Evolutionary conservation across 92 coral and sea anemone genomes (phyloP).

Genomic region (Siderastrea siderea): DNA sequence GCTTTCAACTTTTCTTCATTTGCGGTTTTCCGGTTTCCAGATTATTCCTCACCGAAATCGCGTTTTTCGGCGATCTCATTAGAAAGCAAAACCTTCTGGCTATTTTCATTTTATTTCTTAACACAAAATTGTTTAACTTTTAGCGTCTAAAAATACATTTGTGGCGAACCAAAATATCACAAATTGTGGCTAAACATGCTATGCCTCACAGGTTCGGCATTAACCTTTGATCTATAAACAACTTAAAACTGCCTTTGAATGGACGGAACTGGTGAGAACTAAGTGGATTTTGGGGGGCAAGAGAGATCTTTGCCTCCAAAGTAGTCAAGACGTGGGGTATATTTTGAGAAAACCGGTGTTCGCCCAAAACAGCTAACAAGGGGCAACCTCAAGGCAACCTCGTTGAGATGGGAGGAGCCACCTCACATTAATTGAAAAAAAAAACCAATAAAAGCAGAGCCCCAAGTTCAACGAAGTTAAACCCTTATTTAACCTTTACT

Average conservation of each 20-base stretch:
- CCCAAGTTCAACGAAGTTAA: no score
- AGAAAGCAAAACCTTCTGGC: background rate
- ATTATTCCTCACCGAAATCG: background rate
- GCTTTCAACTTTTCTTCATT: background rate
- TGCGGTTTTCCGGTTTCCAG: conserved; percentile 26
- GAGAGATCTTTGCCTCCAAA: background rate
- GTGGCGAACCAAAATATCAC: background rate
- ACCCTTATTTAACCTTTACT: no score
- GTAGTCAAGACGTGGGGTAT: background rate
- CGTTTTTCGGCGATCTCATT: background rate
- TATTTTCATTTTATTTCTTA: no score
- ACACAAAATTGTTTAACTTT: no score
- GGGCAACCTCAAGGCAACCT: no score
- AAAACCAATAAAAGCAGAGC: no score
- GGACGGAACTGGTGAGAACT: background rate
- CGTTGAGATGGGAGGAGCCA: no score
- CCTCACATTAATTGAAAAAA: no score
- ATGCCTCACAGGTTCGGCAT: background rate
- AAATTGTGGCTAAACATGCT: background rate
- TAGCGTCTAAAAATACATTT: background rate
- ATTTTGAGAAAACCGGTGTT: background rate
- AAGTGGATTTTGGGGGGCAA: background rate
- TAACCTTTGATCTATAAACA: background rate
- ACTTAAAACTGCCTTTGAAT: background rate
- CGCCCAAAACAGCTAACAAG: no score